Evolutionary conservation across 2,888 invertebrate genomes (phyloP), one percentile per base, ranked within the genome.

Genomic region (Apodemia hepburni): DNA sequence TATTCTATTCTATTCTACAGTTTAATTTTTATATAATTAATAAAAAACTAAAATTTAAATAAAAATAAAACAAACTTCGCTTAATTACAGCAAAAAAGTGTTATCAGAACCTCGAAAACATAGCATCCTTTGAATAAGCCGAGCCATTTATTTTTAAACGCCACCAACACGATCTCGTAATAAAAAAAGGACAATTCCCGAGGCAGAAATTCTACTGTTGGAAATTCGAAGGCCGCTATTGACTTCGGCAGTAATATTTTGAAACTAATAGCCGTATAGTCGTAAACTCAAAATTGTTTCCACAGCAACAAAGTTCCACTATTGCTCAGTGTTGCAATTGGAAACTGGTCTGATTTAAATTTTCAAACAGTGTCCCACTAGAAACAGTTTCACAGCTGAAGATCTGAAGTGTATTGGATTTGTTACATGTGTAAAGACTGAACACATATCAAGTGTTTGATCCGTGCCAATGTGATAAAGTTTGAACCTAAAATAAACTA

Each of bases 251-350:
- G 66, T 66, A 68, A 66, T 66, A 66, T 66, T 67, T 66, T 66
- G 61, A 51, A 66, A 68, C 68, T 68, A 67, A 67, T 65, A 66
- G 68, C 62, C 66, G 65, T 60, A 65, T 60, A 66, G 68, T 62
- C 66, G 66, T 66, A 68, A 68, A 68, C 65, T 66, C 61, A 65
- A 66, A 68, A 66, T 66, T 66, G 64, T 68, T 68, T 68, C 62
- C 27, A 61, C 63, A 12, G 12, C 38, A 66, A 68, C 68, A 69
- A 69, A 68, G 64, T 67, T 68, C 59, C 54, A 63, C 62, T 59
- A 64, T 66, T 65, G 68, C 67, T 64, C 63, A 51, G 29, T 51
- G 49, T 54, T 64, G 54, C 61, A 66, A 66, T 69, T 68, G 66
- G 65, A 62, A 69, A 61, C 64, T 64, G 62, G 65, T 62, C 66